phyloP scores from a whole-genome alignment of 2,888 invertebrate genomes.

The Ceriagrion tenellum region DNA sequence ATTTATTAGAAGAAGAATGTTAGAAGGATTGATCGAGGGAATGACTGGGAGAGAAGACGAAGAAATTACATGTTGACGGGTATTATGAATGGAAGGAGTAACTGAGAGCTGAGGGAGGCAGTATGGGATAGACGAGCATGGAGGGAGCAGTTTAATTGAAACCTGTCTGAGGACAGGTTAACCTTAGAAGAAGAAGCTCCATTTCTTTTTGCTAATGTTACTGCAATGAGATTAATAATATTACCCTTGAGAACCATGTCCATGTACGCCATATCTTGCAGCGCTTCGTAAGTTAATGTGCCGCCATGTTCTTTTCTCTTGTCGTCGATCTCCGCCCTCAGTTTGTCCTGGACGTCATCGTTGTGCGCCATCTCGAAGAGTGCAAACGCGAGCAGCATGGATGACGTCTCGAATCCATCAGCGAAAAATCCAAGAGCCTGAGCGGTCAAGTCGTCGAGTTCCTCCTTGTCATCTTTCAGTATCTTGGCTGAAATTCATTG shows the following conservation, averaged over 20 bases:
- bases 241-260: constrained; percentile 62
- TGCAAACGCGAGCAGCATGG: constrained; percentile 30
- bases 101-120: too few species aligned
- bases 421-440: constrained; percentile 59
- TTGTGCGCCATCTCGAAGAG: constrained; percentile 58
- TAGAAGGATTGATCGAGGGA: too few species aligned
- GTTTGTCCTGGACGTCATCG: constrained; percentile 53
- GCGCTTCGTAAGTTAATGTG: constrained; percentile 50
- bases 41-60: too few species aligned
- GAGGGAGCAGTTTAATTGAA: too few species aligned
- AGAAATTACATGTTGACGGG: too few species aligned
- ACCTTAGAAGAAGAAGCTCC: too few species aligned
- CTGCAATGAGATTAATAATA: background rate
- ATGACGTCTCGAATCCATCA: constrained; percentile 67
- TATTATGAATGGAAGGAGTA: too few species aligned
- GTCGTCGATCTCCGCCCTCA: constrained; percentile 34
- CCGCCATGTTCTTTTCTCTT: constrained; percentile 47
- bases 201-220: too few species aligned
- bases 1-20: too few species aligned
- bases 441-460: constrained; percentile 64
- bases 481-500: background rate
- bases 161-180: too few species aligned
- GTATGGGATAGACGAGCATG: too few species aligned
- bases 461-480: background rate
- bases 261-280: constrained; percentile 63